Base-by-base conservation (phyloP, 92 coral and sea anemone genomes). In the Bergia puertoricense region DNA sequence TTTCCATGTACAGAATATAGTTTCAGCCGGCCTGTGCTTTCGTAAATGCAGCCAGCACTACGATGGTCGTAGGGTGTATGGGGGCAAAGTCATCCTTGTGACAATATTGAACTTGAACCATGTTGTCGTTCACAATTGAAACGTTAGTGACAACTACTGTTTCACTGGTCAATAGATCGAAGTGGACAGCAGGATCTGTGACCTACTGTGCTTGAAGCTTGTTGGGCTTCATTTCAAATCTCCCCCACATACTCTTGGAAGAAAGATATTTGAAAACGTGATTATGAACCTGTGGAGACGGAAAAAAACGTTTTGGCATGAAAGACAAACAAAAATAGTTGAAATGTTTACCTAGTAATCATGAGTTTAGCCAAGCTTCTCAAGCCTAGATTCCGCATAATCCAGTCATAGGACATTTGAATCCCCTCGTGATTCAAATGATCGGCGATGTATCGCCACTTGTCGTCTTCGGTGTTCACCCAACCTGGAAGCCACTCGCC, bases 321-420 rank as follows among this genome's bases (percentile, higher is more conserved):
- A 30, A 30, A 30, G 30, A 30, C 30, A 30, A 30, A 30, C 30
- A 30, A 30, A 30, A 30, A 30, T 56, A 56, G 65, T 56, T 7
- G 8, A 56, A 7, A 56, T 56, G 8, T 56, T 56, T 56, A 56
- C 65, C 65, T 56, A 15, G 37, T 81, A 6, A 81, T 14, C 54
- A 10, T 46, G 38, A 81, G 68, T 67, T 81, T 81, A 22, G 74
- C 62, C 39, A 81, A 59, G 54, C 67, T 67, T 10, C 85, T 11
- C 16, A 81, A 36, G 41, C 85, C 85, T 3, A 7, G 62, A 50
- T 81, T 81, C 65, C 44, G 37, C 68, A 43, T 38, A 50, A 81
- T 81, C 20, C 8, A 8, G 43, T 81, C 85, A 37, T 45, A 8
- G 14, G 40, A 3, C 65, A 81, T 14, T 13, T 56, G 65, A 7